A percentile compares a stretch with the other conserved stretches of the same genome.
phyloP scores from a whole-genome alignment of 2,888 invertebrate species.

The Tanypteryx hageni region DNA sequence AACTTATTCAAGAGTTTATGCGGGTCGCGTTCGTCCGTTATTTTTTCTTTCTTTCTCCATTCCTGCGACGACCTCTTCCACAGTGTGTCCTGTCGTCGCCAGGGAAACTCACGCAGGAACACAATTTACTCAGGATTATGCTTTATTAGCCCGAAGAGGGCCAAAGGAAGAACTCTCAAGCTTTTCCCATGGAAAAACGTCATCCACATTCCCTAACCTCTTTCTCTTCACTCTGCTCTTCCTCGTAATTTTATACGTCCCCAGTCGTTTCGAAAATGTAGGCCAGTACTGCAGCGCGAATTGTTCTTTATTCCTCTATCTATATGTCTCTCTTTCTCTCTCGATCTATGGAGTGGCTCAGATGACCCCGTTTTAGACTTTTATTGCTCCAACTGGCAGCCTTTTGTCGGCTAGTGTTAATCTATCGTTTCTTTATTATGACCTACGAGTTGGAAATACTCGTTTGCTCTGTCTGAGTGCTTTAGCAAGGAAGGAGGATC shows the following conservation, averaged over 20 bases:
- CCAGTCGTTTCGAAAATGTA: neutral
- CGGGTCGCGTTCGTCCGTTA: neutral
- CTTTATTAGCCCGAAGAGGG: neutral
- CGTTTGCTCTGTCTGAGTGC: neutral
- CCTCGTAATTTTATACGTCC: neutral
- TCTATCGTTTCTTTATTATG: neutral
- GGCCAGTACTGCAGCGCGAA: neutral
- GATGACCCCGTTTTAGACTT: neutral
- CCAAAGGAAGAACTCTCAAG: neutral
- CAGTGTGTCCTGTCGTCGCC: neutral
- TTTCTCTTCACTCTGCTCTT: neutral
- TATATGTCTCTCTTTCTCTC: neutral
- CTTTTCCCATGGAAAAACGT: neutral
- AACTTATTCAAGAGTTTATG: slow-evolving; percentile 22
- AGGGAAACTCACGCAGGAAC: neutral
- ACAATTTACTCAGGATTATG: neutral
- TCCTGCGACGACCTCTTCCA: neutral
- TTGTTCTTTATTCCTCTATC: neutral
- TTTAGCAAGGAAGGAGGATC: neutral
- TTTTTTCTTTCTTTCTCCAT: neutral
- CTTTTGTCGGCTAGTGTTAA: slow-evolving; percentile 19
- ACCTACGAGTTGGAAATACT: neutral
- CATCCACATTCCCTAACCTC: neutral
- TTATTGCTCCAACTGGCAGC: slow-evolving; percentile 5
- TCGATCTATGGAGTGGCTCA: neutral